Evolutionary conservation across 1,140 invertebrate genomes (phyloP).

Genomic region (Cotesia glomerata): DNA sequence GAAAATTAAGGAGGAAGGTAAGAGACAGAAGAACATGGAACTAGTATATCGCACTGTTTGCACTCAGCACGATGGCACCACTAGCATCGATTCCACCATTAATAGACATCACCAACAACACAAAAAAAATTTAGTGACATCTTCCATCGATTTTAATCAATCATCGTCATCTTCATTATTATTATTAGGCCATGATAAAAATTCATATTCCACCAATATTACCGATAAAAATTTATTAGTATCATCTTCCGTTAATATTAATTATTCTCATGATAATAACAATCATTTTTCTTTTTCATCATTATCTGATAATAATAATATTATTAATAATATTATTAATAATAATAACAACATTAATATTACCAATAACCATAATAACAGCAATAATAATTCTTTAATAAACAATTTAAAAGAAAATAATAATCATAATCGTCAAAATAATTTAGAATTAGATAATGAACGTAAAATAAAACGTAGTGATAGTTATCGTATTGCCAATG

Average conservation of each 20-base stretch:
- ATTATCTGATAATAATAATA: too few relatives aligned
- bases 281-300: too few relatives aligned
- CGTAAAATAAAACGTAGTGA: conserved; percentile 79
- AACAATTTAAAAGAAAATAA: background rate
- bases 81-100: conserved; percentile 30
- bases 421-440: background rate
- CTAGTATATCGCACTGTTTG: conserved; percentile 45
- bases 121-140: conserved; percentile 9
- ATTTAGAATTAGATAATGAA: conserved; percentile 32
- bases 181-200: too few relatives aligned
- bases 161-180: background rate
- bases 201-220: background rate
- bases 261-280: too few relatives aligned
- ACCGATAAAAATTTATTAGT: background rate
- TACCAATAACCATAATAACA: too few relatives aligned
- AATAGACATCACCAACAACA: background rate
- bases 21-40: conserved; percentile 64
- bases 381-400: background rate
- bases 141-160: conserved; percentile 1
- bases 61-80: conserved; percentile 36
- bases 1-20: conserved; percentile 61
- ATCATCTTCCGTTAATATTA: background rate
- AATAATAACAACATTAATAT: too few relatives aligned
- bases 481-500: conserved; percentile 85
- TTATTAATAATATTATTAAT: background rate